Conservation (phyloP, 2,888 invertebrate species). For the Meta bourneti region DNA sequence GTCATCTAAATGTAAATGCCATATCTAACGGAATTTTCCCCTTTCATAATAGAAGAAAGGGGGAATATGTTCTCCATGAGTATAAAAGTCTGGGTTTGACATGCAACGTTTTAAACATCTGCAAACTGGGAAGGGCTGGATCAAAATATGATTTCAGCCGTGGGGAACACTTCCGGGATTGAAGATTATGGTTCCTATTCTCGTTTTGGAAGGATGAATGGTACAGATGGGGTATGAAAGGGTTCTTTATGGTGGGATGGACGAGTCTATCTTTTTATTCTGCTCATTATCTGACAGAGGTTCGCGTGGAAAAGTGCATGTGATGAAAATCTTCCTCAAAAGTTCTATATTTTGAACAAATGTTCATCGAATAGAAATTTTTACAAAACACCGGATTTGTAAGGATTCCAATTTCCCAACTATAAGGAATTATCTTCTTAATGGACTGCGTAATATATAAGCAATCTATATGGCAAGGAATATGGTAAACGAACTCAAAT, state of each 20-base stretch:
- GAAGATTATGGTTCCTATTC: slow-evolving; percentile 20
- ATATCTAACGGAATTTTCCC: slow-evolving; percentile 32
- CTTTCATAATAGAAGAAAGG: slow-evolving; percentile 22
- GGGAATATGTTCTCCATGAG: slow-evolving; percentile 4
- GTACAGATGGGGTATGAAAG: not conserved
- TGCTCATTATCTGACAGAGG: not conserved
- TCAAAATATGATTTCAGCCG: slow-evolving; percentile 43
- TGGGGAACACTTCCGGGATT: slow-evolving; percentile 34
- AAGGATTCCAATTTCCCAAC: too few relatives aligned
- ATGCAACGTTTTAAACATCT: slow-evolving; percentile 48
- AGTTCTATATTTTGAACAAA: not conserved
- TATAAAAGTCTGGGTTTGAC: slow-evolving; percentile 28
- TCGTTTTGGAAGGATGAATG: slow-evolving; percentile 2
- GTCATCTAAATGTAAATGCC: slow-evolving; percentile 74
- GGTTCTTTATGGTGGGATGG: not conserved
- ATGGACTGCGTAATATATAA: too few relatives aligned
- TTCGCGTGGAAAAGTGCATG: too few relatives aligned
- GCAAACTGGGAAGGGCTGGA: slow-evolving; percentile 9
- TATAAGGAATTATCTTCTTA: too few relatives aligned
- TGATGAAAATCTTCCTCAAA: not conserved
- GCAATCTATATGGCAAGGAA: too few relatives aligned
- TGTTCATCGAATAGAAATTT: too few relatives aligned
- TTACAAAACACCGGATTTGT: too few relatives aligned
- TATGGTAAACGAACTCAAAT: too few relatives aligned
- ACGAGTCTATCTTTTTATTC: not conserved